Conservation (phyloP, 2,113 vertebrate species). For the Anguilla rostrata region DNA sequence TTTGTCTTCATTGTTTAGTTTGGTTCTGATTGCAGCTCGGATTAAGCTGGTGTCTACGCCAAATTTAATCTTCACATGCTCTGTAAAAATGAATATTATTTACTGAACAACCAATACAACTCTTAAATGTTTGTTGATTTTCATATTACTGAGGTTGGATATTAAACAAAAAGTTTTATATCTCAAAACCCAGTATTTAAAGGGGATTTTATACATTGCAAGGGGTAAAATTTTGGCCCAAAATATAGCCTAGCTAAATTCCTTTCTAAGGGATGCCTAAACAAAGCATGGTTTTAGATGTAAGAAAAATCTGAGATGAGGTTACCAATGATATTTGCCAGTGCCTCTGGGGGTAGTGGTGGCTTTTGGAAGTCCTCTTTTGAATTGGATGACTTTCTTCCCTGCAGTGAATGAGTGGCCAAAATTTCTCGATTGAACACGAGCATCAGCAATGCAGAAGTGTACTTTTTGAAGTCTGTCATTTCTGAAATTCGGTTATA, state of each 20-base stretch:
- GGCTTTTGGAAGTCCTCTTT: conserved; percentile 65
- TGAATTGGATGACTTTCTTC: conserved; percentile 55
- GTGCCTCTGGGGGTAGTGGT: conserved; percentile 62
- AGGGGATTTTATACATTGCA: background rate
- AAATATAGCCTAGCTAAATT: background rate
- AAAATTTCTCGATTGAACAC: conserved; percentile 68
- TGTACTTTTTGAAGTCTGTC: conserved; percentile 67
- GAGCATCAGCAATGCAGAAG: conserved; percentile 64
- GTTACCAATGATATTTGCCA: conserved; percentile 54
- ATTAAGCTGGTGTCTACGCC: conserved; percentile 59
- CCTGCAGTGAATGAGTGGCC: conserved; percentile 68
- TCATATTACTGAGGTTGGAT: background rate
- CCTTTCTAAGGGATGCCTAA: background rate
- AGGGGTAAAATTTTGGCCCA: background rate
- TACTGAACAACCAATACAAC: background rate
- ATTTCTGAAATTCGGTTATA: conserved; percentile 65
- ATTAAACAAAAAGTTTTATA: background rate
- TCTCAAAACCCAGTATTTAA: background rate
- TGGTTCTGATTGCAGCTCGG: conserved; percentile 64
- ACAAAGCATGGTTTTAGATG: background rate
- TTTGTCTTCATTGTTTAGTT: conserved; percentile 70
- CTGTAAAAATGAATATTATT: conserved; percentile 39
- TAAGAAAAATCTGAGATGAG: background rate
- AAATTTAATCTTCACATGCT: conserved; percentile 60
- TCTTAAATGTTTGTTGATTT: background rate